Percentiles rank a stretch among this genome's conserved stretches.
Evolutionary conservation across 1,140 invertebrate genomes (phyloP).

Genomic region (Anastatus disparis): DNA sequence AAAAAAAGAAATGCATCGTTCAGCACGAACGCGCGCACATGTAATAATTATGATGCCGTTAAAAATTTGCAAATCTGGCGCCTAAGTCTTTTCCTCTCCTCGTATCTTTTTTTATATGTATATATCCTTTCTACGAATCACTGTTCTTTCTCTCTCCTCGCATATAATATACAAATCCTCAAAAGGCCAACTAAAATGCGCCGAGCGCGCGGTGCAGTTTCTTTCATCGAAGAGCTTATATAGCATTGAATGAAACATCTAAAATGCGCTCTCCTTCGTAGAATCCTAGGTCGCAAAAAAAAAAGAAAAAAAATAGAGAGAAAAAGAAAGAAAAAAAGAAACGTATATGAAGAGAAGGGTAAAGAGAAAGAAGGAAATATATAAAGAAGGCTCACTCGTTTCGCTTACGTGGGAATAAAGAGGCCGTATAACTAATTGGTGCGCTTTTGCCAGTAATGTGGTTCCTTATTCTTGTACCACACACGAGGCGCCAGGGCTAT

Average conservation of each 20-base stretch:
- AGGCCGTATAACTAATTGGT: conserved; percentile 41
- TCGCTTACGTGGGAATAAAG: conserved; percentile 37
- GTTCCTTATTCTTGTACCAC: conserved; percentile 35
- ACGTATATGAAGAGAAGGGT: neutral
- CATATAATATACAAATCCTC: no score
- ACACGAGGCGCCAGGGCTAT: conserved; percentile 38
- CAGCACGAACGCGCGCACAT: neutral
- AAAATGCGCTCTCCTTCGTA: conserved; percentile 4
- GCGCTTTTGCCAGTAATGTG: conserved; percentile 10
- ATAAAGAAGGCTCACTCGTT: neutral
- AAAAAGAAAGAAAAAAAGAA: conserved; percentile 17
- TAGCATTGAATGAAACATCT: conserved; percentile 26
- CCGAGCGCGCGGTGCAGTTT: neutral
- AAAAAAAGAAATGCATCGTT: no score
- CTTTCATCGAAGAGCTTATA: neutral
- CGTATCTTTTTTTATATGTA: no score
- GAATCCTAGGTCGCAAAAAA: conserved; percentile 31
- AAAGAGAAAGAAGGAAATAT: conserved; percentile 4
- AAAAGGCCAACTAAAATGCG: neutral
- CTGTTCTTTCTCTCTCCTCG: no score
- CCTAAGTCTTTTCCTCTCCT: neutral
- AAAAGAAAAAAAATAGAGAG: neutral
- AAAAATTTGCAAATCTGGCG: neutral
- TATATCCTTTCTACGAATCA: conserved; percentile 17
- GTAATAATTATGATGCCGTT: neutral